Evolutionary conservation across 2,797 vertebrate genomes (phyloP), one percentile per base, ranked within the genome.

Genomic region (Liasis olivaceus): DNA sequence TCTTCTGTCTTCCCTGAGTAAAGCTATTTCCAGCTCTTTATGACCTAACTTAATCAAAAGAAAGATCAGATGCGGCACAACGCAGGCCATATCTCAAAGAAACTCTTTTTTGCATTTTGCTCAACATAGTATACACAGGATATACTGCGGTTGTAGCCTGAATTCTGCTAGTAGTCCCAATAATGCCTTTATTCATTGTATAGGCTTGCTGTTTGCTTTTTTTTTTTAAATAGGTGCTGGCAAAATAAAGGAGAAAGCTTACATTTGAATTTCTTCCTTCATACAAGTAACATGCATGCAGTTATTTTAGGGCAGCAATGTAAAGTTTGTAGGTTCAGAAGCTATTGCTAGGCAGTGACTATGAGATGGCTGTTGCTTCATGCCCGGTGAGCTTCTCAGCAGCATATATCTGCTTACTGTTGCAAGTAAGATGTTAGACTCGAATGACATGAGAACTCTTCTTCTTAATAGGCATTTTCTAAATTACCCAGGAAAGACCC

Each of bases 111-210:
- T 94, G 93, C 93, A 17, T 95, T 96, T 92, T 87, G 2, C 90
- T 94, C 85, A 64, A 89, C 94, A 92, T 94, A 91, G 92, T 86
- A 22, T 86, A 95, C 91, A 95, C 93, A 89, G 36, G 87, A 92
- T 95, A 95, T 94, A 94, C 87, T 93, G 91, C 95, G 95, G 94
- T 64, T 94, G 93, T 94, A 95, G 89, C 60, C 0, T 0, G n/a
- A 7, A 54, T 91, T 85, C 95, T 96, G 95, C 91, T 95, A 95
- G 90, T 42, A 0, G 85, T 94, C 63, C 92, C 93, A 60, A 93
- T 84, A 91, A 93, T 93, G 93, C 91, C 12, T 94, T 96, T 93
- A 88, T 63, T 88, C 26, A 64, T 17, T 14, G 51, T 54, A 54
- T 54, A 54, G 51, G 51, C 51, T 54, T 54, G 51, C 51, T 54